Base-by-base conservation (phyloP, 2,888 invertebrate genomes). In the Laothoe populi region DNA sequence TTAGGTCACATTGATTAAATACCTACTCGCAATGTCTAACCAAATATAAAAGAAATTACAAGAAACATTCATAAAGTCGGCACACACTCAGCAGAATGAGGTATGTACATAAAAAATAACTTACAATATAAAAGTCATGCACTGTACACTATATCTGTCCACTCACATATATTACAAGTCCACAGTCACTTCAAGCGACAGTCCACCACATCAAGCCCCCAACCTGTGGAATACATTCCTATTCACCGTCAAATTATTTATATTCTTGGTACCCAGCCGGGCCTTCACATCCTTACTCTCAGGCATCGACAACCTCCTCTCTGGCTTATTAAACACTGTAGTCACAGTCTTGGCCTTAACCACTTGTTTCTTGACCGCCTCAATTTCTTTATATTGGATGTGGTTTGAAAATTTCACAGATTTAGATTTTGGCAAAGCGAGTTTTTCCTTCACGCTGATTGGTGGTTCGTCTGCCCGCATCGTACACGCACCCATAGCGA, bases 391-490 rank as follows among this genome's bases (percentile, higher is more conserved):
- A 64, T 90, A 93, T 63, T 93, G 83, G 0, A 93, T 75, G 7
- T 82, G 84, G 59, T 78, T 90, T 0, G 93, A 90, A 65, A 93
- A 93, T 66, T 93, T 93, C 0, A 93, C 93, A 0, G 92, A 88
- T 65, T 93, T 93, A 0, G 82, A 60, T 71, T 86, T 88, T 0
- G 87, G 72, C 5, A 86, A 59, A 0, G 82, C 77, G n/a, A 93
- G 71, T 66, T 93, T 93, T 0, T 90, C 84, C 70, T 86, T 92
- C 0, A 88, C 84, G 65, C 85, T 91, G 11, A 92, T 66, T 0
- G 92, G 93, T 0, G 81, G 68, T 64, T 93, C 89, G 59, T 93
- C 93, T 0, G 93, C 93, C 58, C 92, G 78, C 93, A 93, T 93
- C 0, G 92, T 92, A 35, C 84, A 77, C 1, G 82, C 80, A 4